Conservation (phyloP, 2,888 invertebrate species). For the Fragum sueziense region DNA sequence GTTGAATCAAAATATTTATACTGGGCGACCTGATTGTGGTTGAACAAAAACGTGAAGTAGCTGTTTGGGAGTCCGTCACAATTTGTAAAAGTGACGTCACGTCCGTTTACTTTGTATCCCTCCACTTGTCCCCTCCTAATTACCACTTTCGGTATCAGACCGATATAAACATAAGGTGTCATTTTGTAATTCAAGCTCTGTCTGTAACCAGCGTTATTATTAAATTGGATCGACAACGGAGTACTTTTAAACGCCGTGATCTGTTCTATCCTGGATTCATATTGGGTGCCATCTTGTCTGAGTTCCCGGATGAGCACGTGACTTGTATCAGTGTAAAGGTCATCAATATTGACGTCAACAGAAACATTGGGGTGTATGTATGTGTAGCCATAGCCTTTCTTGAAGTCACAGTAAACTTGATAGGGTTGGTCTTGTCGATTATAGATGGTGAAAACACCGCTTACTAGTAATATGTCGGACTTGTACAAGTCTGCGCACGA, state of each 20-base stretch:
- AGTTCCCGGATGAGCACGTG: slow-evolving; percentile 52
- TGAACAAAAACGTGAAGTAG: slow-evolving; percentile 50
- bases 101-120: slow-evolving; percentile 48
- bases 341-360: slow-evolving; percentile 50
- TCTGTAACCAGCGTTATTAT: slow-evolving; percentile 39
- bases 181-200: slow-evolving; percentile 33
- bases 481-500: slow-evolving; percentile 58
- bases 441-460: slow-evolving; percentile 51
- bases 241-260: slow-evolving; percentile 28
- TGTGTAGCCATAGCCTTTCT: slow-evolving; percentile 58
- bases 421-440: slow-evolving; percentile 51
- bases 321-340: slow-evolving; percentile 47
- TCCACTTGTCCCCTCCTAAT: slow-evolving; percentile 14
- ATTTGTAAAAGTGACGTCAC: slow-evolving; percentile 43
- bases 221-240: slow-evolving; percentile 51
- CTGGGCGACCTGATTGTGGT: slow-evolving; percentile 26
- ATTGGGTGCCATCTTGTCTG: slow-evolving; percentile 42
- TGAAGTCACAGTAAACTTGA: slow-evolving; percentile 60
- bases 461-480: slow-evolving; percentile 25
- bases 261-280: slow-evolving; percentile 51
- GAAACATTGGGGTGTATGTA: slow-evolving; percentile 44
- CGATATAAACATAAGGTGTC: slow-evolving; percentile 56
- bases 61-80: slow-evolving; percentile 60
- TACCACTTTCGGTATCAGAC: slow-evolving; percentile 33
- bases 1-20: slow-evolving; percentile 6